Evolutionary conservation across 2,888 invertebrate genomes (phyloP).

Genomic region (Liopterus haemorrhoidalis): DNA sequence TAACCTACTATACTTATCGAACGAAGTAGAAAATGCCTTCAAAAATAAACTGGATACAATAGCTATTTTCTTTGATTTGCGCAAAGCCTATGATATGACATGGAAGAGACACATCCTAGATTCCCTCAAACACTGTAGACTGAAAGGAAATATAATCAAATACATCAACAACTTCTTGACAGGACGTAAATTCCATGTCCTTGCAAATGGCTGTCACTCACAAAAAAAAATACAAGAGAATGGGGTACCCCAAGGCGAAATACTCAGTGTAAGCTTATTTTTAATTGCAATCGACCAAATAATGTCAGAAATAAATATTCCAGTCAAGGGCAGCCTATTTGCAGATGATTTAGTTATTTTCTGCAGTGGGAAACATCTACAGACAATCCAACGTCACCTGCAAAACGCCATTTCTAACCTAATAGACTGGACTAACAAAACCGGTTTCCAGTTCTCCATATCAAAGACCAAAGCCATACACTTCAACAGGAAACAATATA

Average conservation of each 20-base stretch:
- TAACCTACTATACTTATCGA: background rate
- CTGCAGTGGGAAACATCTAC: slow-evolving; percentile 15
- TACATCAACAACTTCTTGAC: slow-evolving; percentile 4
- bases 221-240: slow-evolving; percentile 10
- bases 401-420: slow-evolving; percentile 19
- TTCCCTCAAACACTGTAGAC: background rate
- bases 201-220: background rate
- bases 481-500: too few species aligned
- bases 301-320: background rate
- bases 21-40: background rate
- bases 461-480: slow-evolving; percentile 14
- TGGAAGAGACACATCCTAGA: slow-evolving; percentile 4
- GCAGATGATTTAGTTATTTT: slow-evolving; percentile 25
- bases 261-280: slow-evolving; percentile 23
- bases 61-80: slow-evolving; percentile 9
- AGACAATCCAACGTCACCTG: slow-evolving; percentile 7
- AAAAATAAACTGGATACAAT: background rate
- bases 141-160: background rate
- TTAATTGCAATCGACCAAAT: slow-evolving; percentile 24
- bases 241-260: slow-evolving; percentile 24
- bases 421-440: background rate
- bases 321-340: slow-evolving; percentile 14
- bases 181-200: slow-evolving; percentile 1
- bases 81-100: slow-evolving; percentile 10
- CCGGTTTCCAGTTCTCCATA: slow-evolving; percentile 21